These are phyloP conservation scores for Zophobas morio DNA, from an alignment of 1,140 invertebrate species.

Conservation along the genomic window DNA sequence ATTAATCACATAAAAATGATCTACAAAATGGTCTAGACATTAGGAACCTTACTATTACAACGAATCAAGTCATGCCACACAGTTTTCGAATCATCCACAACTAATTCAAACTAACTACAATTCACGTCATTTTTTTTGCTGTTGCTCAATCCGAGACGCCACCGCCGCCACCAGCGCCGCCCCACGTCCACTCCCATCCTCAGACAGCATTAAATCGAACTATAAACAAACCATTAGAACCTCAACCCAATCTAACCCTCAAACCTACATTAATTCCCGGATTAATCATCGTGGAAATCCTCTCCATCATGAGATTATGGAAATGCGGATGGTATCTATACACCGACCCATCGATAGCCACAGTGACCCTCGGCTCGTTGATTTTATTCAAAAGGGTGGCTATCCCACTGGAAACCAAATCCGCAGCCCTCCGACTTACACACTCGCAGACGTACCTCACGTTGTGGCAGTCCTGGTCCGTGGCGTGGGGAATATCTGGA, in stretches of 20 bases:
- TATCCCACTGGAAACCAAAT: slow-evolving; percentile 91
- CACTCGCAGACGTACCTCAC: slow-evolving; percentile 87
- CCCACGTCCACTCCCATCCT: slow-evolving; percentile 98
- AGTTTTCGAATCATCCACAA: too few relatives aligned
- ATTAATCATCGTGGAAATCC: slow-evolving; percentile 83
- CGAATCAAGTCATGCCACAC: too few relatives aligned
- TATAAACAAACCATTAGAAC: slow-evolving; percentile 64
- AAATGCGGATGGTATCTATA: slow-evolving; percentile 98
- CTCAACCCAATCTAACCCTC: not conserved
- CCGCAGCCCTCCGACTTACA: slow-evolving; percentile 92
- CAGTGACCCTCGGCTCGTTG: slow-evolving; percentile 87
- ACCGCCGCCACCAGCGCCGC: slow-evolving; percentile 97
- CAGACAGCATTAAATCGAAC: slow-evolving; percentile 97
- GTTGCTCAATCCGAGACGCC: slow-evolving; percentile 70
- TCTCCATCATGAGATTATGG: slow-evolving; percentile 93
- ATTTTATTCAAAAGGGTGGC: slow-evolving; percentile 88
- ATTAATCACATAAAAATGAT: too few relatives aligned
- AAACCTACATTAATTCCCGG: slow-evolving; percentile 69
- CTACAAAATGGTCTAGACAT: too few relatives aligned
- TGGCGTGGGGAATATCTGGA: slow-evolving; percentile 77
- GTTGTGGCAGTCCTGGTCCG: slow-evolving; percentile 70
- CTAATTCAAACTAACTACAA: too few relatives aligned
- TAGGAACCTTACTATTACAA: too few relatives aligned
- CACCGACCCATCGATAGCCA: slow-evolving; percentile 98
- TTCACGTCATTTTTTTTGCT: too few relatives aligned